Conservation (phyloP, 30 jellyfish, hydroid and myxozoan species). For the Hydra vulgaris region DNA sequence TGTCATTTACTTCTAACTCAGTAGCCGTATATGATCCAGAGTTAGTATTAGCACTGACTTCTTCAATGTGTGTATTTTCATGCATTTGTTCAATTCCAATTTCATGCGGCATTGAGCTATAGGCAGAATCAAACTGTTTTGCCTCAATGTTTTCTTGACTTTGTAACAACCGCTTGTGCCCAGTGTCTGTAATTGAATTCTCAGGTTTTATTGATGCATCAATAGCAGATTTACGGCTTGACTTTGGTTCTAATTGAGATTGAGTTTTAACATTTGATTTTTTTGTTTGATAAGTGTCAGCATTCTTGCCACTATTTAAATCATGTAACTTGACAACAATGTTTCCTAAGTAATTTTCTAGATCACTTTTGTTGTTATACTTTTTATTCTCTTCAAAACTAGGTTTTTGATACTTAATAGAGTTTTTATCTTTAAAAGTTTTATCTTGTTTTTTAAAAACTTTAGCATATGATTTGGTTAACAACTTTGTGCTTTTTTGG, state of each 20-base stretch:
- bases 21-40: neutral
- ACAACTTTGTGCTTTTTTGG: too few species aligned
- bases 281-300: neutral
- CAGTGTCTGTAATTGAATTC: neutral
- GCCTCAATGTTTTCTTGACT: neutral
- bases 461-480: too few species aligned
- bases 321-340: constrained; percentile 22
- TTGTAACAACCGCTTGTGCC: neutral
- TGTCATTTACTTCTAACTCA: neutral
- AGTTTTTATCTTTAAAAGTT: too few species aligned
- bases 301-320: neutral
- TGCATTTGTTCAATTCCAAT: neutral
- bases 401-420: too few species aligned
- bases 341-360: constrained; percentile 5
- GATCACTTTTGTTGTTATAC: neutral
- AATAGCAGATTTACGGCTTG: neutral
- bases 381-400: too few species aligned
- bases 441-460: too few species aligned
- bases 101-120: neutral
- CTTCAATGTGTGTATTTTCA: neutral
- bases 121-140: neutral
- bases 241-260: neutral
- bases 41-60: neutral
- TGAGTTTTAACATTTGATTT: constrained; percentile 1
- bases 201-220: neutral